A percentile compares a stretch with the other conserved stretches of the same genome.
Conservation (phyloP, 2,797 vertebrate genomes). For the Xenentodon cancila region DNA sequence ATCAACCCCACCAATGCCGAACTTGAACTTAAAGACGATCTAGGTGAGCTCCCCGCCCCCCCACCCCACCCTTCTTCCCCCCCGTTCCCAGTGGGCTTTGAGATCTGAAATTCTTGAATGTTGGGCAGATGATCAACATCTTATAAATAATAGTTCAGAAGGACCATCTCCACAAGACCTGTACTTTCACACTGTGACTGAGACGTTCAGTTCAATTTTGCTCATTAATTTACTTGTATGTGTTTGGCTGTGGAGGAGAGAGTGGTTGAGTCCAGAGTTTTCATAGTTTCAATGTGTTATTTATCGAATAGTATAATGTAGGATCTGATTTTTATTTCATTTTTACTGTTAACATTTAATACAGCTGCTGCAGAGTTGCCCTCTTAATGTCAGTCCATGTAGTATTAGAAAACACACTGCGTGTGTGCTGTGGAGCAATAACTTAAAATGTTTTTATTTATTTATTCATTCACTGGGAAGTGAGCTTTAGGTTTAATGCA, state of each 20-base stretch:
- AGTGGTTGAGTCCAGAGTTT: background rate
- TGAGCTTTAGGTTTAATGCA: too few relatives aligned
- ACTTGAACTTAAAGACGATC: constrained; percentile 99
- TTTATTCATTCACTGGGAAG: too few relatives aligned
- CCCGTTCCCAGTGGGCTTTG: constrained; percentile 10
- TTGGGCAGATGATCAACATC: background rate
- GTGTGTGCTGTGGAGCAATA: too few relatives aligned
- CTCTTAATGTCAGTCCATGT: too few relatives aligned
- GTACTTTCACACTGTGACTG: constrained; percentile 23
- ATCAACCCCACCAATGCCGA: constrained; percentile 99
- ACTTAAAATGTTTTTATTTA: too few relatives aligned
- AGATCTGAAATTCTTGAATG: constrained; percentile 59
- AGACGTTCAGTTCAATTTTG: background rate
- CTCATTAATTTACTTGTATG: background rate
- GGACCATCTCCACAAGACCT: background rate
- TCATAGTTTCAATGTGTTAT: too few relatives aligned
- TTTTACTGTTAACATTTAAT: too few relatives aligned
- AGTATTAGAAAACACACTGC: too few relatives aligned
- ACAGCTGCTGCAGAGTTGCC: too few relatives aligned
- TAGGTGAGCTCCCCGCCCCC: constrained; percentile 86
- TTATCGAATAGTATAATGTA: too few relatives aligned
- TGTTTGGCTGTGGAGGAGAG: background rate
- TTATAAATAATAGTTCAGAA: background rate
- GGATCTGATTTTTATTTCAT: too few relatives aligned
- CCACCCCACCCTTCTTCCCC: background rate